Base-by-base conservation (phyloP, 2,888 invertebrate species). In the Aradus depressus region DNA sequence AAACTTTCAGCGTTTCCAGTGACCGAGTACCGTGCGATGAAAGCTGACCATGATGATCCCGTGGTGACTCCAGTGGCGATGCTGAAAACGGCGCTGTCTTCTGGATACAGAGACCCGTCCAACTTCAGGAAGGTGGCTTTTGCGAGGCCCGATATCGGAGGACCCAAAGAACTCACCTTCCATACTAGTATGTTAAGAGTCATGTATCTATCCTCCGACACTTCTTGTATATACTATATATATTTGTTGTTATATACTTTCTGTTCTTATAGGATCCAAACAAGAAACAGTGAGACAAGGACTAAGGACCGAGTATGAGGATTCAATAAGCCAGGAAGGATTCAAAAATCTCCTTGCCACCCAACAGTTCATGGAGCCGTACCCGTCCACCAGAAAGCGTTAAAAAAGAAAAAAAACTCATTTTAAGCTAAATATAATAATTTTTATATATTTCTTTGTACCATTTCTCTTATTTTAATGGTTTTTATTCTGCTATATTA, bases 91-190 rank as follows among this genome's bases (percentile, higher is more conserved):
- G 75, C 77, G n/a, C 64, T 76, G 25, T 39, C 47, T 22, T 65
- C 72, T 2, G 77, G 76, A 31, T 80, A 78, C 63, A 73, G 75
- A 51, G 80, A 81, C 61, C 79, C 78, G 0, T 76, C 74, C 0
- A 70, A 72, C 59, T 81, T 81, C 65, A 66, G 72, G 56, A 70
- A 70, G 34, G 72, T 74, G 0, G 74, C 76, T 0, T 69, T 72
- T 1, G 70, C 71, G 4, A 68, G 75, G 34, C 77, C 79, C 0
- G 70, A 70, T 0, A 74, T 79, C 21, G 68, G 76, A 55, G 75
- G 79, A 0, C 71, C 74, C 0, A 60, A 60, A 51, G 49, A 53
- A 8, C 56, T 64, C 28, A 51, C 44, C 3, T 55, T 49, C 21
- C 38, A 44, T 3, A 37, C 34, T 42, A 35, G 55, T 55, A 10